Base-by-base conservation (phyloP, 37 sponge, comb jelly and placozoan genomes). In the Bolinopsis microptera region DNA sequence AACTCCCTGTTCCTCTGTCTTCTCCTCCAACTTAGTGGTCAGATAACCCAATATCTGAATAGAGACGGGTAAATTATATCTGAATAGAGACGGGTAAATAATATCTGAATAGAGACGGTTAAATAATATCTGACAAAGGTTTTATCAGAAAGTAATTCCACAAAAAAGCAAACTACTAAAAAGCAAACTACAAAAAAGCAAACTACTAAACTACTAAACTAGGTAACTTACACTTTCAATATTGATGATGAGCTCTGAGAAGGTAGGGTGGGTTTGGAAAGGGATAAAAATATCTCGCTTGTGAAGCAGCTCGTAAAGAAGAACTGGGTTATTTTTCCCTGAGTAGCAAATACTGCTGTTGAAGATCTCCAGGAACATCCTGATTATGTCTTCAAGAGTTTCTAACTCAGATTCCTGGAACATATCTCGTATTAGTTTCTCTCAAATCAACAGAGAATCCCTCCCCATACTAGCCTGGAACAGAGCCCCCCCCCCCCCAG, bases 301-400 rank as follows among this genome's bases (percentile, higher is more conserved):
- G 90, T 97, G 95, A 61, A 98, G 94, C 31, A 98, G 93, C 69
- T 95, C 96, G 94, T 98, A 98, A 32, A 98, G 94, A 2, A 98
- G 95, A 38, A 96, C 96, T 24, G 97, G 96, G 77, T 98, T 98
- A 69, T 94, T 94, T 38, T 94, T 93, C 22, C 97, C 95, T 35
- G 93, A 93, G 69, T 97, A 94, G 2, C 96, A 95, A 25, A 98
- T 96, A 27, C 94, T 69, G 30, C 96, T 95, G 94, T 98, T 98
- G 69, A 96, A 93, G n/a, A 98, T 94, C 82, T 97, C 99, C 74
- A 98, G 92, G 0, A 98, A 86, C 95, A 96, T 98, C 92, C 94
- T 92, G 76, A 98, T 90, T 24, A 98, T 92, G 82, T 97, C 99
- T 69, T 98, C 99, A 38, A 98, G 74, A 2, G 95, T 96, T 21